Percentiles rank a stretch among this genome's conserved stretches.
Conservation (phyloP, 2,113 vertebrate species). For the Varanus salvator region DNA sequence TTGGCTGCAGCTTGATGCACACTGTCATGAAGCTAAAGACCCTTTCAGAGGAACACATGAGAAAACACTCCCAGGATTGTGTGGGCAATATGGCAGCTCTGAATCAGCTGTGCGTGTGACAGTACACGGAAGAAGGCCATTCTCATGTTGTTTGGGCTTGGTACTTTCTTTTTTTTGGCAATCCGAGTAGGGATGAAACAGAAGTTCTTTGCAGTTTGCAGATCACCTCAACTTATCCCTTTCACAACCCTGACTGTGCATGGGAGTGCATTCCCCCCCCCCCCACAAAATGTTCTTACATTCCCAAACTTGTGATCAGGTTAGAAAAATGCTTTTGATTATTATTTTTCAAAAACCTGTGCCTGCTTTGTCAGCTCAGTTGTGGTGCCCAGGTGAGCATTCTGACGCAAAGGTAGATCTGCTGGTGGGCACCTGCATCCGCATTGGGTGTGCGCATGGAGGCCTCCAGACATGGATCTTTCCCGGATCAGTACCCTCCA, state of each 20-base stretch:
- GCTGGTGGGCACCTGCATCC: background rate
- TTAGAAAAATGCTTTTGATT: too few species aligned
- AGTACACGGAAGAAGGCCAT: background rate
- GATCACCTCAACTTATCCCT: too few species aligned
- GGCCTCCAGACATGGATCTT: background rate
- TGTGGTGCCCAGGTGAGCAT: background rate
- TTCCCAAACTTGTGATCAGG: too few species aligned
- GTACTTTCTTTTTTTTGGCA: background rate
- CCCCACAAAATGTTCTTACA: too few species aligned
- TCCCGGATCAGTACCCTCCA: background rate
- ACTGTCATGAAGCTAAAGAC: background rate
- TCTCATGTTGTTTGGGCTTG: background rate
- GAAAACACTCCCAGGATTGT: background rate
- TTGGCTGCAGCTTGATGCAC: background rate
- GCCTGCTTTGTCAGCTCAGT: background rate
- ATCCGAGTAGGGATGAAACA: background rate
- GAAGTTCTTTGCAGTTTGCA: too few species aligned
- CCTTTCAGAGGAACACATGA: background rate
- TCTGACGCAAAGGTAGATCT: background rate
- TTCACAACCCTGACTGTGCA: too few species aligned
- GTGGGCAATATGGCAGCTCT: background rate
- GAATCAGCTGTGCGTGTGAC: background rate
- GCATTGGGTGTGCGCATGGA: background rate
- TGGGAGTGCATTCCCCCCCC: too few species aligned
- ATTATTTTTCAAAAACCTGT: too few species aligned